phyloP scores from a whole-genome alignment of 2,888 invertebrate species.

The Parasteatoda lunata region DNA sequence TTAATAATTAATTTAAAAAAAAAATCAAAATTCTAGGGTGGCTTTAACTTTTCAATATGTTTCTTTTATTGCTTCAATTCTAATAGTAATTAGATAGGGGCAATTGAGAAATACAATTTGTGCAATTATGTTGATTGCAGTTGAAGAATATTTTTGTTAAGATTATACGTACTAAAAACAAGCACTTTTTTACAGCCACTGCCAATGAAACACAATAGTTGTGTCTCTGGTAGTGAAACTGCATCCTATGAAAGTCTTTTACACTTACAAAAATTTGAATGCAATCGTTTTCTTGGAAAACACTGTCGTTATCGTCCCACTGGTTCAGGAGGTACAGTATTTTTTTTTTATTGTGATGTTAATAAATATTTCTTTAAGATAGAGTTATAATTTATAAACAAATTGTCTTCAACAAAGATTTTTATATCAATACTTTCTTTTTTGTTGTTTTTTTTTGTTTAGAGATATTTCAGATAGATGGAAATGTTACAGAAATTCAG shows the following conservation, averaged over 20 bases:
- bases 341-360: not conserved
- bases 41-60: too few relatives aligned
- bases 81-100: too few relatives aligned
- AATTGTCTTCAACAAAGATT: constrained; percentile 18
- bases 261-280: constrained; percentile 51
- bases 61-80: too few relatives aligned
- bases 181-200: constrained; percentile 40
- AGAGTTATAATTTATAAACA: constrained; percentile 52
- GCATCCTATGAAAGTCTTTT: constrained; percentile 63
- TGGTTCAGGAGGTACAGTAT: constrained; percentile 56
- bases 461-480: constrained; percentile 63
- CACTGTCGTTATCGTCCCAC: constrained; percentile 59
- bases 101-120: too few relatives aligned
- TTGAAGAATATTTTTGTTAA: too few relatives aligned
- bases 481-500: constrained; percentile 57
- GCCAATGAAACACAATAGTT: constrained; percentile 50
- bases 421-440: not conserved
- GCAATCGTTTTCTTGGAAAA: constrained; percentile 54
- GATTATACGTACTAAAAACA: too few relatives aligned
- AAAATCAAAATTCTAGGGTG: too few relatives aligned
- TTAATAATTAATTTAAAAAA: too few relatives aligned
- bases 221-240: constrained; percentile 52
- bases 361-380: constrained; percentile 53
- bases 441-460: constrained; percentile 2
- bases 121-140: too few relatives aligned